A percentile compares a stretch with the other conserved stretches of the same genome.
Evolutionary conservation across 2,113 vertebrate genomes (phyloP).

Genomic region (Sterrhoptilus dennistouni): DNA sequence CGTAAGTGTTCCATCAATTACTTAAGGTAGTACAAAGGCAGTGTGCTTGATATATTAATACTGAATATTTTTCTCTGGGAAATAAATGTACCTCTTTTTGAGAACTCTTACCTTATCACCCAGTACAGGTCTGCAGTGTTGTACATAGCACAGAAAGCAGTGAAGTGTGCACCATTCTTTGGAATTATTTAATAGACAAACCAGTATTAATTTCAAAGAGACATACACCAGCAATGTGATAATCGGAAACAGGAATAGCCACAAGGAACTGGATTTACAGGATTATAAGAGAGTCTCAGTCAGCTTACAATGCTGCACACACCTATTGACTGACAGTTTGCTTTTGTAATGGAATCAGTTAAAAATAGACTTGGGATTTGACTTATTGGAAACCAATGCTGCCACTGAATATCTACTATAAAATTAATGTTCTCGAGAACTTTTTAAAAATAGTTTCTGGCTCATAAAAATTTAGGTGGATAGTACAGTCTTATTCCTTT

Average conservation of each 20-base stretch:
- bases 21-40: not conserved
- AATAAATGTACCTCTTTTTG: not conserved
- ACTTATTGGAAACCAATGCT: not conserved
- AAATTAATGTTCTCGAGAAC: not conserved
- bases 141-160: not conserved
- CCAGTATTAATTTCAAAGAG: not conserved
- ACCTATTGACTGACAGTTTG: not conserved
- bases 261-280: not conserved
- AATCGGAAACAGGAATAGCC: not conserved
- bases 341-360: not conserved
- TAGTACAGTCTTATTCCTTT: not conserved
- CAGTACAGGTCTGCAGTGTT: not conserved
- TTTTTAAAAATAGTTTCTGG: not conserved
- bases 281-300: not conserved
- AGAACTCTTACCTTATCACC: not conserved
- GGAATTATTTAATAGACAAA: not conserved
- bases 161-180: not conserved
- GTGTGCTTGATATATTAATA: not conserved
- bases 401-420: not conserved
- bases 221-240: not conserved
- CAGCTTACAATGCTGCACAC: not conserved
- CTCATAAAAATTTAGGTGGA: not conserved
- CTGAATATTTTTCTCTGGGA: not conserved
- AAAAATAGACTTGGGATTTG: slow-evolving; percentile 13
- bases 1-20: not conserved